Conservation (phyloP, 2,113 vertebrate species). For the Cyphomyrus plagiostoma region DNA sequence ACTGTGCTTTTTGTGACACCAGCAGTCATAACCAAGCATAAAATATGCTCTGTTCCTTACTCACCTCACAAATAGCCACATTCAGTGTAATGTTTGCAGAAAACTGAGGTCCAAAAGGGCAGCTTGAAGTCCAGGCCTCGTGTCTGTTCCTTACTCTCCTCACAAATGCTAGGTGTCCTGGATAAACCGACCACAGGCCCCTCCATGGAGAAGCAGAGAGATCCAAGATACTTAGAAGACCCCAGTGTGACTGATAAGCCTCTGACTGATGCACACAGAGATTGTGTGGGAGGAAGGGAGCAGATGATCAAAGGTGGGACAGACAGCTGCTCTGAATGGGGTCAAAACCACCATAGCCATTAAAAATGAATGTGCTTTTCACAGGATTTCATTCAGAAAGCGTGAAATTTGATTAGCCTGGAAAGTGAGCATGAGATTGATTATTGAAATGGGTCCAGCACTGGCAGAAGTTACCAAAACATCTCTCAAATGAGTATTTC, state of each 20-base stretch:
- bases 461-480: background rate
- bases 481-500: background rate
- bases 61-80: background rate
- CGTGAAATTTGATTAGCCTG: background rate
- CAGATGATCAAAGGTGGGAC: background rate
- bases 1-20: background rate
- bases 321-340: background rate
- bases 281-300: background rate
- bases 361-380: background rate
- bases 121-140: background rate
- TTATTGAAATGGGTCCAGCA: background rate
- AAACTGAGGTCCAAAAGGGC: background rate
- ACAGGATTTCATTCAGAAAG: background rate
- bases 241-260: background rate
- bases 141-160: background rate
- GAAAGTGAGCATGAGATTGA: background rate
- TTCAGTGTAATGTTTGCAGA: background rate
- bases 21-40: background rate
- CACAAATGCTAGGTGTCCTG: background rate
- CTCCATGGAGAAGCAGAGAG: background rate
- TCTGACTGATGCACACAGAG: background rate
- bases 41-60: background rate
- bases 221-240: background rate
- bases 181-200: background rate
- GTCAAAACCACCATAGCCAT: slow-evolving; percentile 3